These are phyloP conservation scores for Podarcis raffonei DNA, from an alignment of 2,113 vertebrate genomes.

Conservation along the genomic window DNA sequence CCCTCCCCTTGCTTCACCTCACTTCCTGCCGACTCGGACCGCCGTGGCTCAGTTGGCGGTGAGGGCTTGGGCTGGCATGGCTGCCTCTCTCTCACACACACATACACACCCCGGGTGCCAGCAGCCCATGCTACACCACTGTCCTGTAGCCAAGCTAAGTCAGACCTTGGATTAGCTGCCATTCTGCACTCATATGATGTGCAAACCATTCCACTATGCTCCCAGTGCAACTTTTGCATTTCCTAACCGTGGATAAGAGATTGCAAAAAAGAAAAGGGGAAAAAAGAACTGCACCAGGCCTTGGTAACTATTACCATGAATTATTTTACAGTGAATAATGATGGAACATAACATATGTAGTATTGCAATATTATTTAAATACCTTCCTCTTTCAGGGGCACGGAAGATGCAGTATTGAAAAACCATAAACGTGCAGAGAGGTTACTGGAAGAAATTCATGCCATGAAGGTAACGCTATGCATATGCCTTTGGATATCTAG, in stretches of 20 bases:
- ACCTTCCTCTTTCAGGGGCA: conserved; percentile 75
- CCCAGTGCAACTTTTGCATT: too few relatives aligned
- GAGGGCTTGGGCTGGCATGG: too few relatives aligned
- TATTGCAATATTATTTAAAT: neutral
- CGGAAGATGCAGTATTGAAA: conserved; percentile 80
- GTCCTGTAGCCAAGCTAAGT: too few relatives aligned
- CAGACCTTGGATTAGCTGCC: too few relatives aligned
- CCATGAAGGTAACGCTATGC: conserved; percentile 82
- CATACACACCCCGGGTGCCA: too few relatives aligned
- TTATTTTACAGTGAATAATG: neutral
- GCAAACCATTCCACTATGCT: neutral
- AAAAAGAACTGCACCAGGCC: too few relatives aligned
- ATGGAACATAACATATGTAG: neutral
- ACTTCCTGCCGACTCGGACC: too few relatives aligned
- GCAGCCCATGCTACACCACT: too few relatives aligned
- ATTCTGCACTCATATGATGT: too few relatives aligned
- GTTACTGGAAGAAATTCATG: conserved; percentile 89
- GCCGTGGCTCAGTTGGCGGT: too few relatives aligned
- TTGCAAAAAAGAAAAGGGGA: fast-evolving
- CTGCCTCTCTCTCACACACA: too few relatives aligned
- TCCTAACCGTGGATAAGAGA: neutral
- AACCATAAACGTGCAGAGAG: conserved; percentile 86
- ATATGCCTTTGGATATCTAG: neutral
- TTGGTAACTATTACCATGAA: neutral
- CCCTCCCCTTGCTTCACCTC: too few relatives aligned